Evolutionary conservation across 37 sponge, comb jelly and placozoan species (phyloP).

Genomic region (Cliona cf. orientalis): DNA sequence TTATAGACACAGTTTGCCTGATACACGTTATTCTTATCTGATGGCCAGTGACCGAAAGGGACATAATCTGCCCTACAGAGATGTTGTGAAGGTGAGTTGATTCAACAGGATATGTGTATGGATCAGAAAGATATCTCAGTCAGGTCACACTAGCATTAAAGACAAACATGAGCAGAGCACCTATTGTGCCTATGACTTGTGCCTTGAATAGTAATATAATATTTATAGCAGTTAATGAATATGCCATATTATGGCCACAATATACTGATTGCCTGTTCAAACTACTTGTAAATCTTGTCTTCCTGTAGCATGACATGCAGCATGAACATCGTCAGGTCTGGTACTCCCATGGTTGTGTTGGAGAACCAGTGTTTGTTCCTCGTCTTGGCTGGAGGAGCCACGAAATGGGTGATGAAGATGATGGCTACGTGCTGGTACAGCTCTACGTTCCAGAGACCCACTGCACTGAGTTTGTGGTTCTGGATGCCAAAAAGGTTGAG

Average conservation of each 20-base stretch:
- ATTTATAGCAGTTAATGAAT: no score
- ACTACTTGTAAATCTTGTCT: not conserved
- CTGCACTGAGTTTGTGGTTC: slow-evolving; percentile 81
- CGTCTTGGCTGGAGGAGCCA: slow-evolving; percentile 55
- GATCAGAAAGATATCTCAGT: no score
- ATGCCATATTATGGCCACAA: no score
- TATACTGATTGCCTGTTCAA: no score
- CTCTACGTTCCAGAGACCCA: slow-evolving; percentile 83
- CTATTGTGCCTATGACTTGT: no score
- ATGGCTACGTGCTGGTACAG: slow-evolving; percentile 85
- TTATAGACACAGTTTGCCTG: slow-evolving; percentile 62
- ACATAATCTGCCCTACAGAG: slow-evolving; percentile 85
- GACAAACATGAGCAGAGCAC: not conserved
- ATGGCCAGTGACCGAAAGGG: slow-evolving; percentile 91
- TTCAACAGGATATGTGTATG: not conserved
- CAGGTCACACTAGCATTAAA: no score
- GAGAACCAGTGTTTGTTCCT: slow-evolving; percentile 91
- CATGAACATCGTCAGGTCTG: slow-evolving; percentile 72
- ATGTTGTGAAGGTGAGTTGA: slow-evolving; percentile 84
- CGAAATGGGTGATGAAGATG: slow-evolving; percentile 76
- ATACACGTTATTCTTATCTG: slow-evolving; percentile 77
- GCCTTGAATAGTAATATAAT: no score
- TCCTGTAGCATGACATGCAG: slow-evolving; percentile 61
- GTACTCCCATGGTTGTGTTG: slow-evolving; percentile 86
- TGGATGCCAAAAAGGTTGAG: slow-evolving; percentile 80